A percentile compares a stretch with the other conserved stretches of the same genome.
Evolutionary conservation across 1,140 invertebrate species (phyloP).

Genomic region (Lepidostoma basale): DNA sequence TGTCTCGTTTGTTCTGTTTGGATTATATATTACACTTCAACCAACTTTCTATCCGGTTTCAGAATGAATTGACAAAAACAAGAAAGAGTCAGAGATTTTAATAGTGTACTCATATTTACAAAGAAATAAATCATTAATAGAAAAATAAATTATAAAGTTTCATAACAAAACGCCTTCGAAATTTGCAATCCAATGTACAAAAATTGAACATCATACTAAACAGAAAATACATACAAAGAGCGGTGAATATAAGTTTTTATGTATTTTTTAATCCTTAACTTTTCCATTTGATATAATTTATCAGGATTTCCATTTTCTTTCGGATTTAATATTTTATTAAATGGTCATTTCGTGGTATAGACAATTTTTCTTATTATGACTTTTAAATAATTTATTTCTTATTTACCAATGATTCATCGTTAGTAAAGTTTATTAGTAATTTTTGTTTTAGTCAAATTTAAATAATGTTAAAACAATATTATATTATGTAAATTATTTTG

Average conservation of each 20-base stretch:
- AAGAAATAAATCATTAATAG: slow-evolving; percentile 20
- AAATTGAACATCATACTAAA: slow-evolving; percentile 24
- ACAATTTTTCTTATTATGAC: slow-evolving; percentile 11
- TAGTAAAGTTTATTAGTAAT: slow-evolving; percentile 8
- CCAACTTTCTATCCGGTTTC: no score
- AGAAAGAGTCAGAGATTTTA: slow-evolving; percentile 32
- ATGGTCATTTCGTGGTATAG: not conserved
- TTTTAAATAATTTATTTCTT: slow-evolving; percentile 1
- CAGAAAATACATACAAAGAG: slow-evolving; percentile 6
- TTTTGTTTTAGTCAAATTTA: slow-evolving; percentile 34
- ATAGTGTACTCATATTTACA: slow-evolving; percentile 29
- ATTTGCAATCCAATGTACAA: slow-evolving; percentile 44
- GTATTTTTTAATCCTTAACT: not conserved
- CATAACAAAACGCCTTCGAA: slow-evolving; percentile 39
- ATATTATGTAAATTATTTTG: slow-evolving; percentile 52
- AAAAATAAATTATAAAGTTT: slow-evolving; percentile 30
- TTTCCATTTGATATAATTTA: not conserved
- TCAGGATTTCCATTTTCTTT: not conserved
- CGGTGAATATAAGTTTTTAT: slow-evolving; percentile 6
- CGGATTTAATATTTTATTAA: no score
- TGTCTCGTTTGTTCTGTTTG: no score
- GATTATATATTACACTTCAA: no score
- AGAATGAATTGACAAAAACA: no score
- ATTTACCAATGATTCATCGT: slow-evolving; percentile 12
- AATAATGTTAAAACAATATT: slow-evolving; percentile 22